phyloP scores from a whole-genome alignment of 2,797 vertebrate species.

The Centropyge bicolor region DNA sequence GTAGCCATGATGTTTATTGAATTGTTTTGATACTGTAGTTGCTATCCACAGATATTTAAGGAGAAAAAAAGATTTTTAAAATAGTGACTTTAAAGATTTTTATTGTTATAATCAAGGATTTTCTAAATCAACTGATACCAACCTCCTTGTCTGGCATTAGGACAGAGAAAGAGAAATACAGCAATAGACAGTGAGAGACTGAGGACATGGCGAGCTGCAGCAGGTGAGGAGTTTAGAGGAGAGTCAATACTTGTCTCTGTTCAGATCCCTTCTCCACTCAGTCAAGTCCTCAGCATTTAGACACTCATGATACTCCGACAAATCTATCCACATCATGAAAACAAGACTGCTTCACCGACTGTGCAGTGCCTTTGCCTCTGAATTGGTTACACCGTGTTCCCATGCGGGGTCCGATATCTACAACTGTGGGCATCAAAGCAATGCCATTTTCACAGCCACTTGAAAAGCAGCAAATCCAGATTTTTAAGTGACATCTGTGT shows the following conservation, averaged over 20 bases:
- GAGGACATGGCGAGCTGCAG: slow-evolving; percentile 1
- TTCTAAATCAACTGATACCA: no score
- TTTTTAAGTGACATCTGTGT: slow-evolving; percentile 16
- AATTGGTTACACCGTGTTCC: slow-evolving; percentile 42
- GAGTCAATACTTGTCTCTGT: slow-evolving; percentile 16
- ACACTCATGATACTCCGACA: neutral
- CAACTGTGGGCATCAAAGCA: slow-evolving; percentile 21
- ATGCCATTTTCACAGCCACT: no score
- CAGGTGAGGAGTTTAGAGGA: slow-evolving; percentile 1
- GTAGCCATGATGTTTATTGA: no score
- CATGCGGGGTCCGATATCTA: slow-evolving; percentile 4
- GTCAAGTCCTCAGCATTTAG: slow-evolving; percentile 20
- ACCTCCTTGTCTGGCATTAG: no score
- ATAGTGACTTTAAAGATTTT: no score
- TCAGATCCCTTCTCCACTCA: slow-evolving; percentile 16
- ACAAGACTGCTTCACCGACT: neutral
- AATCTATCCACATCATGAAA: slow-evolving; percentile 9
- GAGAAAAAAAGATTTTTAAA: no score
- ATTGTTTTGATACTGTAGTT: no score
- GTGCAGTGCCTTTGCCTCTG: slow-evolving; percentile 18
- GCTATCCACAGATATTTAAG: no score
- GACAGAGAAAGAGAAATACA: neutral
- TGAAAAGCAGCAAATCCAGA: neutral
- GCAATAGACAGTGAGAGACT: neutral
- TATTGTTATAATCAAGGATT: no score